Evolutionary conservation across 2,888 invertebrate species (phyloP).

Genomic region (Geophilus truncorum): DNA sequence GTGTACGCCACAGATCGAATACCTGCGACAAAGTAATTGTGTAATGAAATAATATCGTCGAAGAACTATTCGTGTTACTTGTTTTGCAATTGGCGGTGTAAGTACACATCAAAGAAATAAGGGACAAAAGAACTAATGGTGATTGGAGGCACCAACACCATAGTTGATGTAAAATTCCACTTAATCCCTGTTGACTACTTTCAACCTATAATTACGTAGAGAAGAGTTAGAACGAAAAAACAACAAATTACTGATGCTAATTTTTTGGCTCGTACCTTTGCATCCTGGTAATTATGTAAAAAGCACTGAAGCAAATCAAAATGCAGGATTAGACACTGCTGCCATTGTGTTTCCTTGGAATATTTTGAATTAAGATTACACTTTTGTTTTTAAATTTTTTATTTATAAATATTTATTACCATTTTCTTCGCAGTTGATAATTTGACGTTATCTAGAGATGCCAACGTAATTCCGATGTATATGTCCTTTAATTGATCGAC

Average conservation of each 20-base stretch:
- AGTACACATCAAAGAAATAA: background rate
- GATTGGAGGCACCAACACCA: slow-evolving; percentile 25
- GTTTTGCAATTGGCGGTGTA: slow-evolving; percentile 9
- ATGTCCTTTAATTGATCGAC: background rate
- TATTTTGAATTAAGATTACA: background rate
- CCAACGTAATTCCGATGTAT: background rate
- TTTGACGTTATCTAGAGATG: background rate
- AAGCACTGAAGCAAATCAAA: background rate
- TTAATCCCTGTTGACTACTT: background rate
- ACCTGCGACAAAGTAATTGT: background rate
- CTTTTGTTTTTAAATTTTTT: background rate
- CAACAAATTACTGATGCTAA: too few relatives aligned
- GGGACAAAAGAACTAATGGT: background rate
- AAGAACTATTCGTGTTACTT: too few relatives aligned
- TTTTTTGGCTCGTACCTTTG: background rate
- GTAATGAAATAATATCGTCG: too few relatives aligned
- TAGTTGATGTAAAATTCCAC: background rate
- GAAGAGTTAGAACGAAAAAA: background rate
- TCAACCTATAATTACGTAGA: background rate
- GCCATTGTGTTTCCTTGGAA: background rate
- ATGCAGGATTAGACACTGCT: background rate
- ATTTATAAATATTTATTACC: background rate
- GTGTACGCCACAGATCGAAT: slow-evolving; percentile 7
- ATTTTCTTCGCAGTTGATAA: background rate
- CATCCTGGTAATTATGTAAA: background rate